Evolutionary conservation across 2,113 vertebrate genomes (phyloP).

Genomic region (Cranoglanis bouderius): DNA sequence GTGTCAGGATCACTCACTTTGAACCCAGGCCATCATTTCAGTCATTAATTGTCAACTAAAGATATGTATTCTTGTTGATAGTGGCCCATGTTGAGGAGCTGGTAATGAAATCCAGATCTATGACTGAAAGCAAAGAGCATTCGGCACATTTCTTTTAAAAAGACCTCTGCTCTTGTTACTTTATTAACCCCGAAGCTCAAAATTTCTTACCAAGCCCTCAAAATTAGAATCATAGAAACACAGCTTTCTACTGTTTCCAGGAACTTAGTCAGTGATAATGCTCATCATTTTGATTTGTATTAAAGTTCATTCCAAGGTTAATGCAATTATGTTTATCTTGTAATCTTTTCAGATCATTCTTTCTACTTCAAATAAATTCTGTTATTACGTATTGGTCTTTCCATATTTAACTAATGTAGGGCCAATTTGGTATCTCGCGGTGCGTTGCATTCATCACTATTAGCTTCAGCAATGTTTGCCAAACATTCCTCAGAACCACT

Average conservation of each 20-base stretch:
- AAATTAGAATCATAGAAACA: conserved; percentile 35
- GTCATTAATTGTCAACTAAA: neutral
- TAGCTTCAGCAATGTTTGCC: neutral
- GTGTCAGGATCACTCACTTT: neutral
- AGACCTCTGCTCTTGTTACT: conserved; percentile 27
- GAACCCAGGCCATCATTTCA: neutral
- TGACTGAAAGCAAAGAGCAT: neutral
- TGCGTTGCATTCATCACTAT: neutral
- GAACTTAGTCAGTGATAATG: neutral
- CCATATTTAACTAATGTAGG: neutral
- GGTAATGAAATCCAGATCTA: conserved; percentile 42
- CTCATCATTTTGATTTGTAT: neutral
- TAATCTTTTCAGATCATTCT: neutral
- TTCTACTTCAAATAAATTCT: neutral
- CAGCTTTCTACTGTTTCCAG: neutral
- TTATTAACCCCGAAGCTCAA: conserved; percentile 41
- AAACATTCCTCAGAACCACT: neutral
- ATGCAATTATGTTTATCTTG: conserved; percentile 23
- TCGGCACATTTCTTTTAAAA: conserved; percentile 35
- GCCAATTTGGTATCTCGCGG: neutral
- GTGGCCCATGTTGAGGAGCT: neutral
- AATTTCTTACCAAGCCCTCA: conserved; percentile 23
- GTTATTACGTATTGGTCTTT: neutral
- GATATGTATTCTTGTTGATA: neutral
- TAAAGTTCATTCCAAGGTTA: conserved; percentile 37